phyloP scores from a whole-genome alignment of 92 coral and sea anemone genomes.

The Montipora capitata region DNA sequence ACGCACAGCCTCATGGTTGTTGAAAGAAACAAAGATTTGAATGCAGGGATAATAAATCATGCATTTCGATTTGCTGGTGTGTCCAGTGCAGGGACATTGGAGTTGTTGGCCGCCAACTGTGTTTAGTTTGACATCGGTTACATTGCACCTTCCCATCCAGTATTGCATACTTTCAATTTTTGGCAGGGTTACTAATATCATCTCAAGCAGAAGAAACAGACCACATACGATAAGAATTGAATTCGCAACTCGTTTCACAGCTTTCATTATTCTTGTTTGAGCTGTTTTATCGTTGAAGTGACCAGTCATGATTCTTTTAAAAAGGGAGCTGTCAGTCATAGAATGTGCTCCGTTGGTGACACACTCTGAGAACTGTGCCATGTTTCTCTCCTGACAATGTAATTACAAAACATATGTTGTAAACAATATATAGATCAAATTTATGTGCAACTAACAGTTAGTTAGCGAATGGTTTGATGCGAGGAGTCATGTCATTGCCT shows the following conservation, averaged over 20 bases:
- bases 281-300: neutral
- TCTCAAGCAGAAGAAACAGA: conserved; percentile 61
- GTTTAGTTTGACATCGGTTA: conserved; percentile 40
- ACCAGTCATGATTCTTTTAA: conserved; percentile 1
- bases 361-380: neutral
- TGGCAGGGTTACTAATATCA: conserved; percentile 69
- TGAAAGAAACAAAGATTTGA: conserved; percentile 59
- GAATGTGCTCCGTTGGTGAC: neutral
- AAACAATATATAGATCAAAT: too few relatives aligned
- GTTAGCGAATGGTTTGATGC: too few relatives aligned
- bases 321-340: neutral
- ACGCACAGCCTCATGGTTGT: neutral
- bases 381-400: neutral
- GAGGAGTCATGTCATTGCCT: too few relatives aligned
- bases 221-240: conserved; percentile 31
- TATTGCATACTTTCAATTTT: conserved; percentile 67
- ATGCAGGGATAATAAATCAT: conserved; percentile 77
- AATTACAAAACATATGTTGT: neutral
- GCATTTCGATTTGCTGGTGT: conserved; percentile 53
- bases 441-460: too few relatives aligned
- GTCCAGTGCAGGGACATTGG: conserved; percentile 52
- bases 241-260: conserved; percentile 15
- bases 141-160: conserved; percentile 50
- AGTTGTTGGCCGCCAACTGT: conserved; percentile 42
- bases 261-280: conserved; percentile 3